These are phyloP conservation scores for Grus americana DNA, from an alignment of 2,113 vertebrate species.

Conservation along the genomic window DNA sequence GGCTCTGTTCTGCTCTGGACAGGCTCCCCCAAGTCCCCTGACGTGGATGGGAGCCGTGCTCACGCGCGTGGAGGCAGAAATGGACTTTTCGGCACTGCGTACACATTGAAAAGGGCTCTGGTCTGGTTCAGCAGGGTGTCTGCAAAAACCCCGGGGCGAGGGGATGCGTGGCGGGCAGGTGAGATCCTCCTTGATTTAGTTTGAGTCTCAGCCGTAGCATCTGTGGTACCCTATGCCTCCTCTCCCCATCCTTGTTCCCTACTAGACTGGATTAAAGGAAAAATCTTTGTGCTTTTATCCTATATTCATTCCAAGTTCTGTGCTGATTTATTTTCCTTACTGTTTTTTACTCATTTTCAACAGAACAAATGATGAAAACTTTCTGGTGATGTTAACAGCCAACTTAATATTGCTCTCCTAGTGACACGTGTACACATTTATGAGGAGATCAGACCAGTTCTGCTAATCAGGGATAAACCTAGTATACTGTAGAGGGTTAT, in stretches of 20 bases:
- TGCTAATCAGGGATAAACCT: constrained; percentile 33
- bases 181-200: not conserved
- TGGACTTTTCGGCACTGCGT: not conserved
- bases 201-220: not conserved
- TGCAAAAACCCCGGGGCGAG: accelerated
- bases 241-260: not conserved
- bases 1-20: not conserved
- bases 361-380: not conserved
- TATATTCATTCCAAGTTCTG: too few relatives aligned
- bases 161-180: not conserved
- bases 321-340: not conserved
- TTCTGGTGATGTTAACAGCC: not conserved
- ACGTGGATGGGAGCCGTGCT: not conserved
- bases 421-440: not conserved
- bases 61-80: not conserved
- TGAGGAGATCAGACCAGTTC: not conserved
- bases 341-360: not conserved
- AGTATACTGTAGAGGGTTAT: not conserved
- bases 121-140: accelerated
- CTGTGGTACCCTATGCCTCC: not conserved
- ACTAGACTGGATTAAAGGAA: not conserved
- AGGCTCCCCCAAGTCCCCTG: not conserved
- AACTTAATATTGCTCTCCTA: not conserved
- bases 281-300: not conserved
- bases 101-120: not conserved